Evolutionary conservation across 2,797 vertebrate genomes (phyloP), one percentile per base, ranked within the genome.

Genomic region (Oryzias dopingdopingensis): DNA sequence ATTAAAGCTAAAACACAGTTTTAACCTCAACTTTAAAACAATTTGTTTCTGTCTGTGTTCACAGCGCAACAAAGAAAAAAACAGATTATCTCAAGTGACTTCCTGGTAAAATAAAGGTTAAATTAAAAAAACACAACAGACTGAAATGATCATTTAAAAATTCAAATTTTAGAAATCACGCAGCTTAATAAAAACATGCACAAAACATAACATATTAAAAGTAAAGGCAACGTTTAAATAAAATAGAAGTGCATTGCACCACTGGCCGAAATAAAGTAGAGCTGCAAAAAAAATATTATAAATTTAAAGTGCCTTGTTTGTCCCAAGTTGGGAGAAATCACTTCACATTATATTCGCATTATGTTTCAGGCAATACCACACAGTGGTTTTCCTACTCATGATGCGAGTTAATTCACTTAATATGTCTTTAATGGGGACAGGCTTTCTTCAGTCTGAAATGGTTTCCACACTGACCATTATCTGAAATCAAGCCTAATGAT

Each of bases 401-500:
- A 86, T 88, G 88, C 49, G 74, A 86, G 88, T 86, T 89, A 89
- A 89, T 88, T 89, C 88, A 86, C 87, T 89, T 90, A 90, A 90
- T 90, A 90, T 85, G 79, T 85, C 84, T 90, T 90, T 90, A 89
- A 90, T 90, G 88, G 86, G 82, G 70, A 82, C 60, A 80, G 79
- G 83, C 85, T 82, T 86, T 89, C 81, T 86, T 86, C 88, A 81
- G 81, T 83, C 61, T 89, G 86, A 89, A 87, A 90, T 85, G 84
- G 81, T 82, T 88, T 89, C 80, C 77, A 67, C 77, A 47, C 89
- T 90, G 88, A 90, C 88, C 89, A 90, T 90, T 90, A 90, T 88
- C 82, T 88, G 87, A 89, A 87, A 89, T 88, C 89, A 89, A 80
- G 83, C 87, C 85, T 90, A 90, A 90, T 89, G 89, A 89, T 80